These are phyloP conservation scores for Montipora efflorescens DNA, from an alignment of 64 coral and sea anemone genomes.

Conservation along the genomic window DNA sequence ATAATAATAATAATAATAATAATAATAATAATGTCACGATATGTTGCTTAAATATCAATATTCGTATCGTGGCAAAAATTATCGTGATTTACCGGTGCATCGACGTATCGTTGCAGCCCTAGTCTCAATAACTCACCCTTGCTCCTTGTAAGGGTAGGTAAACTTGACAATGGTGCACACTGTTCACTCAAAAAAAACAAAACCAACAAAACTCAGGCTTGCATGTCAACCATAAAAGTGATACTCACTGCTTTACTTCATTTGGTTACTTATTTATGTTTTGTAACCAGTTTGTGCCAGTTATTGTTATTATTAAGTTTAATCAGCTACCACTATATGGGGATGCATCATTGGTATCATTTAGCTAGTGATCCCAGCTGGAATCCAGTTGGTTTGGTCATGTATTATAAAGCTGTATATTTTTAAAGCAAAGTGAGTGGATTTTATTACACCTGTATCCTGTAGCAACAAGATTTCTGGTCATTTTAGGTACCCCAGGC, in stretches of 20 bases:
- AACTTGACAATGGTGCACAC: too few relatives aligned
- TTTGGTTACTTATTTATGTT: neutral
- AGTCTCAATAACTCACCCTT: too few relatives aligned
- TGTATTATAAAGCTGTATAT: neutral
- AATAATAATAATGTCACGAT: too few relatives aligned
- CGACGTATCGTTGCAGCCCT: too few relatives aligned
- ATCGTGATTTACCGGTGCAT: too few relatives aligned
- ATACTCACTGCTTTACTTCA: neutral
- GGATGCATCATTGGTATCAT: neutral
- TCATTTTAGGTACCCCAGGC: neutral
- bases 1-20: too few relatives aligned
- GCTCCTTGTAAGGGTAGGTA: too few relatives aligned
- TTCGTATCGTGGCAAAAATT: too few relatives aligned
- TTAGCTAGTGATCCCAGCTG: neutral
- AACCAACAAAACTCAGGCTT: too few relatives aligned
- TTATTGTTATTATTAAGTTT: neutral
- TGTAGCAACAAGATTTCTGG: neutral
- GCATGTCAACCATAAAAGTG: too few relatives aligned
- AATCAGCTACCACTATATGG: neutral
- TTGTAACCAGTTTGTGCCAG: neutral
- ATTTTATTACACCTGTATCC: neutral
- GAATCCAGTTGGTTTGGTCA: neutral
- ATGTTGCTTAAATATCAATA: too few relatives aligned
- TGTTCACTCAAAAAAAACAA: too few relatives aligned
- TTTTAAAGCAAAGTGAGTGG: neutral